Evolutionary conservation across 2,113 vertebrate species (phyloP).

Genomic region (Anseranas semipalmata): DNA sequence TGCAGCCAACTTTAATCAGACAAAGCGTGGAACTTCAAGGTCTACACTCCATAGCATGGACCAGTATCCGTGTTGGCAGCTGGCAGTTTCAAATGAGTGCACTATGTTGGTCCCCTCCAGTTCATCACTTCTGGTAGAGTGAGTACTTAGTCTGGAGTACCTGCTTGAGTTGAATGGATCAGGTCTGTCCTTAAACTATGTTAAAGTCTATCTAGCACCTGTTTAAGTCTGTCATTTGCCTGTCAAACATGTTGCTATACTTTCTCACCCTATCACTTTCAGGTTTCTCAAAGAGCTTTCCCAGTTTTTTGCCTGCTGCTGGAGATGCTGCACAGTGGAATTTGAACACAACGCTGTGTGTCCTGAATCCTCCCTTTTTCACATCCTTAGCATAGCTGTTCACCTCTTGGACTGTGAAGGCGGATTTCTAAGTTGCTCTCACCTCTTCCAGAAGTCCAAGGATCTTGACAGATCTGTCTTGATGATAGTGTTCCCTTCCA

Average conservation of each 20-base stretch:
- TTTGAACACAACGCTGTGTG: background rate
- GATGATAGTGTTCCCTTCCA: background rate
- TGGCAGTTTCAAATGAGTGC: background rate
- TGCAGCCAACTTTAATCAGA: background rate
- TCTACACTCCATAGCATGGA: background rate
- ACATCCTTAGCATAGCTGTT: background rate
- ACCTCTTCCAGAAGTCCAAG: background rate
- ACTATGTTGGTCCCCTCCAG: background rate
- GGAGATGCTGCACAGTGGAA: background rate
- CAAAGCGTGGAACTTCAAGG: background rate
- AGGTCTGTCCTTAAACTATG: background rate
- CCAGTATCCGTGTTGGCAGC: background rate
- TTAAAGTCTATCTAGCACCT: background rate
- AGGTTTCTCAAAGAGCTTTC: background rate
- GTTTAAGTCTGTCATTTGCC: background rate
- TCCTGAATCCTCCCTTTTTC: background rate
- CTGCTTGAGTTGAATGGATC: background rate
- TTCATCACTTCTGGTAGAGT: background rate
- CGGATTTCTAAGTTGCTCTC: background rate
- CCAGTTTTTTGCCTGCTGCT: background rate
- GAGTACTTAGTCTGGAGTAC: background rate
- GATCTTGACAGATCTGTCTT: background rate
- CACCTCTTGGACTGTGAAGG: background rate
- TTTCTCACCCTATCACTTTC: background rate
- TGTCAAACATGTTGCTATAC: background rate